These are phyloP conservation scores for Yoshiicerus persimilis DNA, from an alignment of 1,140 invertebrate species.

Conservation along the genomic window DNA sequence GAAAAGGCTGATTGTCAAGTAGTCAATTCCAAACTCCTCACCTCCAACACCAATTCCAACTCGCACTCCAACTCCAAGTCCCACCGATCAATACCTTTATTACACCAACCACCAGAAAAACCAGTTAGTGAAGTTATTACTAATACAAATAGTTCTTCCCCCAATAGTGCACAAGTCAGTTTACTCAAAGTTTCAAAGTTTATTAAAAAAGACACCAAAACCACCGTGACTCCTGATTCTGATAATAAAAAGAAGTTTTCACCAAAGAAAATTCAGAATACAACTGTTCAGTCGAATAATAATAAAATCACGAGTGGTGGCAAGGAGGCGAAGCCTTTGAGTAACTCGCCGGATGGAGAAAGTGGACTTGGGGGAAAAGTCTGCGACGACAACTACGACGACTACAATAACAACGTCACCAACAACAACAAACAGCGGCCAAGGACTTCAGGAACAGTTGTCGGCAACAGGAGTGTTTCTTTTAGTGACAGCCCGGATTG, in stretches of 20 bases:
- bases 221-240: no score
- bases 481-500: not conserved
- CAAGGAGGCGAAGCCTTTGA: not conserved
- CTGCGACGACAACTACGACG: not conserved
- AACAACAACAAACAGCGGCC: not conserved
- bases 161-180: not conserved
- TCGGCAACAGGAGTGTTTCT: not conserved
- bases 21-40: not conserved
- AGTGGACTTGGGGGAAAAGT: conserved; percentile 10
- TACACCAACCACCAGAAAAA: not conserved
- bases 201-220: not conserved
- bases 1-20: conserved; percentile 16
- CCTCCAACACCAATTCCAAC: no score
- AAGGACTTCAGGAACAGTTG: not conserved
- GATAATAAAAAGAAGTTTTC: not conserved
- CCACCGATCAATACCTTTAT: not conserved
- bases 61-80: no score
- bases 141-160: not conserved
- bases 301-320: not conserved
- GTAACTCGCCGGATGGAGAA: conserved; percentile 3
- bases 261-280: not conserved
- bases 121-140: not conserved
- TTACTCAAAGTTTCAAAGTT: not conserved
- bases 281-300: not conserved
- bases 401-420: not conserved